Base-by-base conservation (phyloP, 2,113 vertebrate species). In the Alethe castanea region DNA sequence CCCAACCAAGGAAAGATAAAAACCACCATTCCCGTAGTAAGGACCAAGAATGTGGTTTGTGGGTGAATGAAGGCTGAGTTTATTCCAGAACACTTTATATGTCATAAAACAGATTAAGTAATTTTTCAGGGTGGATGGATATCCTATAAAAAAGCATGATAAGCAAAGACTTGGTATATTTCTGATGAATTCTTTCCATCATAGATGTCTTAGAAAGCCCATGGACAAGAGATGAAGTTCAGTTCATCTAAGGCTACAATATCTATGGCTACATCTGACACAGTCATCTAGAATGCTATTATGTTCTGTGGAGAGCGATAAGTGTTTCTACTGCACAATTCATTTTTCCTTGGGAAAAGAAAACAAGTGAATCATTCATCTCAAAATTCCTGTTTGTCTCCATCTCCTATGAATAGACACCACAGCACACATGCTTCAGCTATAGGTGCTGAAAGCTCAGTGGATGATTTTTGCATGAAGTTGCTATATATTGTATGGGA, bases 1-100 rank as follows among this genome's bases (percentile, higher is more conserved):
- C 13, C 14, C 18, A 54, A 11, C 19, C 5, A 38, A 64, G 0
- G 3, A 35, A 2, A 22, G 36, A 8, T 28, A 26, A 2, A 2
- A 10, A 14, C 1, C 23, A 45, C 2, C 4, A 40, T 31, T 48
- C 3, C 5, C 47, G 7, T 18, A 45, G 5, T 48, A 81, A 61
- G 29, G 72, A 74, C 9, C 24, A 48, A 42, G 64, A 67, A 70
- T 31, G 9, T 23, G 8, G 5, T n/a, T 88, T 57, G 3, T 60
- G 14, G 17, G 22, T 59, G 42, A 57, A 70, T 52, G 33, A 73
- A 72, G 14, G 19, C 5, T 85, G 38, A 33, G 69, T 77, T 72
- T 82, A 64, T 88, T 71, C 8, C 12, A 31, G 61, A 73, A 53
- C 2, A 42, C 8, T 70, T 54, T 31, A 33, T 47, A 31, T 16